Base-by-base conservation (phyloP, 2,113 vertebrate species). In the Nyctibius bracteatus region DNA sequence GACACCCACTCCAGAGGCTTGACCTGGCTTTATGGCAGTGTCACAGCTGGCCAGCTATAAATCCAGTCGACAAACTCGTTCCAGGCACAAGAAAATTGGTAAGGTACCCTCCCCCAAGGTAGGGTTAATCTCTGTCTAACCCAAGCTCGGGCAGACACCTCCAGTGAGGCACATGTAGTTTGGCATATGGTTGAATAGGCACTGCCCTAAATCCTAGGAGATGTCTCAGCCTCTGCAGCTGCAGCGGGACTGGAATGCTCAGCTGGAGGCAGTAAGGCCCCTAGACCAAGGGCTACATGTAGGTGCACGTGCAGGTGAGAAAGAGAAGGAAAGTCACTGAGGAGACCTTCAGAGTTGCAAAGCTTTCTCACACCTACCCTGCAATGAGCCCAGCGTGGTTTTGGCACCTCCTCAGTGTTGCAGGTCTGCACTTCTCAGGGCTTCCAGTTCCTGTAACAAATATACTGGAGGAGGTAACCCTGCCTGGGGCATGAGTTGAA, bases 191-290 rank as follows among this genome's bases (percentile, higher is more conserved):
- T 47, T 84, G 10, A 72, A 63, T 10, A 4, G 2, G 8, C 2
- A 52, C 24, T 12, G 12, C 8, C 30, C 21, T 54, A 54, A 49
- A 49, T 52, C 22, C 12, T 31, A 21, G 19, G 13, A 47, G 27
- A 25, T 4, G 41, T 6, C 9, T n/a, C 44, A 23, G 25, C 39
- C 33, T 49, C 16, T 22, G 8, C 0, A 0, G 43, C 49, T 31
- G 19, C 55, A 23, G n/a, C 2, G 6, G 5, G 31, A 12, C 1
- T 6, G 3, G 43, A 12, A 41, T 8, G 18, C 12, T 27, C 47
- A 49, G 21, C 25, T 12, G 25, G 27, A 70, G 12, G 44, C n/a
- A 86, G 46, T 12, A 51, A 70, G 14, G 17, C 20, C 25, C 24
- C 37, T 24, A 21, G 31, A 47, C 24, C 58, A 51, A 24, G 19